Base-by-base conservation (phyloP, 2,113 vertebrate species). In the Pangasianodon gigas region DNA sequence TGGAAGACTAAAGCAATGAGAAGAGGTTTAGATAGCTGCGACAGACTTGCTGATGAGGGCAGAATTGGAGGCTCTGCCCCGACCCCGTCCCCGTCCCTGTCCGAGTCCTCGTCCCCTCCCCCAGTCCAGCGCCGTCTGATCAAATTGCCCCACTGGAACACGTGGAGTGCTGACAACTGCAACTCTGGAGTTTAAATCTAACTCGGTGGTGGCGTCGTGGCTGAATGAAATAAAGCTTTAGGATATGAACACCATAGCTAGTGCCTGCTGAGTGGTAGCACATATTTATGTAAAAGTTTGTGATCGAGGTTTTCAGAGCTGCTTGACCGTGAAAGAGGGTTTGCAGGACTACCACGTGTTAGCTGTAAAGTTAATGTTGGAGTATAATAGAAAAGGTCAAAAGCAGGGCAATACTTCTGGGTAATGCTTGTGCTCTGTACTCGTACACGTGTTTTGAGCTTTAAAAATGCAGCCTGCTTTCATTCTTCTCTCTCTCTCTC, bases 141-240 rank as follows among this genome's bases (percentile, higher is more conserved):
- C 91, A 92, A 89, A 92, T 94, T 93, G 91, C 92, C 91, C 58
- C 91, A 89, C n/a, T 44, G 58, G 88, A 91, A 83, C 85, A 91
- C 90, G 91, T 91, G 91, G 71, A 93, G 90, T 92, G 88, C 92
- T 93, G 92, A 92, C 92, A 90, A 87, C 79, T 90, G 93, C 92
- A 93, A 88, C 89, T 91, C 90, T 82, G 65, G 24, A 82, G 79
- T 67, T 88, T 82, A 65, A 82, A 82, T 83, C 60, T 62, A 81
- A 88, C 77, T 69, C 60, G 0, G 87, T 46, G 86, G 37, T 21
- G 7, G 54, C 24, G 18, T 56, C 46, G 24, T 56, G 85, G 32
- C 69, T 87, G 69, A 87, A 87, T 44, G 56, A 84, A 62, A 62
- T 62, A 3, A 62, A 84, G 56, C 82, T 84, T 84, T 26, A 60